Evolutionary conservation across 1,140 invertebrate genomes (phyloP).

Genomic region (Calosoma granatense): DNA sequence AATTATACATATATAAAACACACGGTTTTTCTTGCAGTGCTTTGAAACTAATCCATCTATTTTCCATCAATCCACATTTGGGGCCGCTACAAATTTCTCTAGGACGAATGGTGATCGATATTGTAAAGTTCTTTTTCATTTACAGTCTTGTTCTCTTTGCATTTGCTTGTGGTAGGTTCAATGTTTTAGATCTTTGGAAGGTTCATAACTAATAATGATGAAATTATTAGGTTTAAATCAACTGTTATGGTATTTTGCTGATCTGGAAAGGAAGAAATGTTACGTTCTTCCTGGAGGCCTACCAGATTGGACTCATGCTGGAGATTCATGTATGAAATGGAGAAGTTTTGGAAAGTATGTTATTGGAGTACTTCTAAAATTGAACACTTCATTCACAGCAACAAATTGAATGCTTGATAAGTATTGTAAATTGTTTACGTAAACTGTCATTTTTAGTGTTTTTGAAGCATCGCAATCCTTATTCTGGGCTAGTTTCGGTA

Average conservation of each 20-base stretch:
- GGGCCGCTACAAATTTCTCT: slow-evolving; percentile 79
- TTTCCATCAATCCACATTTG: slow-evolving; percentile 83
- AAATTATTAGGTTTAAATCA: slow-evolving; percentile 58
- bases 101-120: slow-evolving; percentile 78
- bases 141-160: slow-evolving; percentile 73
- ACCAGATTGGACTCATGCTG: slow-evolving; percentile 52
- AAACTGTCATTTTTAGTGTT: slow-evolving; percentile 46
- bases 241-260: slow-evolving; percentile 82
- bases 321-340: slow-evolving; percentile 69
- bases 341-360: slow-evolving; percentile 53
- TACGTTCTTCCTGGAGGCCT: slow-evolving; percentile 46
- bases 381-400: background rate
- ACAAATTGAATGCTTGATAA: background rate
- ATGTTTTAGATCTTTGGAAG: slow-evolving; percentile 5
- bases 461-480: slow-evolving; percentile 83
- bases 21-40: slow-evolving; percentile 42
- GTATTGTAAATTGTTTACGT: background rate
- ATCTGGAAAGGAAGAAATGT: slow-evolving; percentile 67
- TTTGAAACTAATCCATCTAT: slow-evolving; percentile 79
- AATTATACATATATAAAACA: slow-evolving; percentile 1
- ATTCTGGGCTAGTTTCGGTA: slow-evolving; percentile 84
- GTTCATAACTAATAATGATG: slow-evolving; percentile 5
- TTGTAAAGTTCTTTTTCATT: slow-evolving; percentile 81
- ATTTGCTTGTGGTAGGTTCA: slow-evolving; percentile 61
- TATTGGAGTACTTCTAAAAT: too few species aligned